Evolutionary conservation across 2,113 vertebrate species (phyloP).

Genomic region (Sminthopsis crassicaudata): DNA sequence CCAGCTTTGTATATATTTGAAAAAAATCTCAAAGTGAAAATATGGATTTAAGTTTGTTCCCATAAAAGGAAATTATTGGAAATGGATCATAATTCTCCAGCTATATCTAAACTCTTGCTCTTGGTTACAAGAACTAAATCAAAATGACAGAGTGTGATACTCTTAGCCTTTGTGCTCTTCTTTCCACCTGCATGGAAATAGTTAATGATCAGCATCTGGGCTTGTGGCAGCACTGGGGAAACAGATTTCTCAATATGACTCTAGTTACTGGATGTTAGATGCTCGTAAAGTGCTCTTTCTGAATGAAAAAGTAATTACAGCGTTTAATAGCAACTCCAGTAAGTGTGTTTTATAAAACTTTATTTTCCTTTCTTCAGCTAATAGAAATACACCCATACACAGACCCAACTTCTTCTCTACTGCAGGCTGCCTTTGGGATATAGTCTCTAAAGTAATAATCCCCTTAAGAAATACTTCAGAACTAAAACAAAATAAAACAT

Average conservation of each 20-base stretch:
- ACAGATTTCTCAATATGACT: background rate
- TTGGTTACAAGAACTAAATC: background rate
- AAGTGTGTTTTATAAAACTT: background rate
- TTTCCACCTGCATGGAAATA: background rate
- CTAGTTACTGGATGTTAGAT: background rate
- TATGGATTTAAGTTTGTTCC: background rate
- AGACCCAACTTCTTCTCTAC: no score
- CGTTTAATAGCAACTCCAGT: constrained; percentile 29
- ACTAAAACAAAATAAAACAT: background rate
- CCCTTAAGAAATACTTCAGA: background rate
- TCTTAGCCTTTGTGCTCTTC: background rate
- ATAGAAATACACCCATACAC: background rate
- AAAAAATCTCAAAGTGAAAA: background rate
- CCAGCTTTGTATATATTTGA: background rate
- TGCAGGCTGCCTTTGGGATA: background rate
- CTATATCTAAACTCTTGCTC: background rate
- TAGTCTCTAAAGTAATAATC: background rate
- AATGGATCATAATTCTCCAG: background rate
- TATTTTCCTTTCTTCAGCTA: background rate
- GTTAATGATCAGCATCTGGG: background rate
- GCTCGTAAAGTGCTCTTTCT: constrained; percentile 39
- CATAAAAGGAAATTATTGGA: background rate
- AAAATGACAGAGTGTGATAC: background rate
- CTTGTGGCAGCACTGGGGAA: background rate
- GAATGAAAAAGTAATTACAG: constrained; percentile 4